Conservation (phyloP, 2,888 invertebrate species). For the Pheosia gnoma region DNA sequence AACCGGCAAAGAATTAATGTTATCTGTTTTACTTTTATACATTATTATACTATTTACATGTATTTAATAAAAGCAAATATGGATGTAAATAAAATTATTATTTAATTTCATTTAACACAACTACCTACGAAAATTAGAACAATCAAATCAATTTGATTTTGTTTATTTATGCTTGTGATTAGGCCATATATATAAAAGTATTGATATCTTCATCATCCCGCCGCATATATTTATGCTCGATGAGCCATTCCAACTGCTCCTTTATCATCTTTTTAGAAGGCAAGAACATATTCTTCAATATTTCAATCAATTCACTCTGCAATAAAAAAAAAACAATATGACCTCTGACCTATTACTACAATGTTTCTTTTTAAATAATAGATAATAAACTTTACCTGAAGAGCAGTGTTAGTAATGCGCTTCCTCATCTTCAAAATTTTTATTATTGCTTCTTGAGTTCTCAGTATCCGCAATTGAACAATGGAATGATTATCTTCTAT, state of each 20-base stretch:
- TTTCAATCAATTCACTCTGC: conserved; percentile 97
- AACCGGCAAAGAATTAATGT: conserved; percentile 87
- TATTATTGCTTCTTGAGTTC: conserved; percentile 98
- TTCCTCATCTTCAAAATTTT: conserved; percentile 99
- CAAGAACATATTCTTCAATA: conserved; percentile 99
- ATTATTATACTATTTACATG: conserved; percentile 37
- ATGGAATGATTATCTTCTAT: conserved; percentile 99
- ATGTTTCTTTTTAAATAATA: too few relatives aligned
- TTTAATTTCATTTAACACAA: conserved; percentile 39
- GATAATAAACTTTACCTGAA: conserved; percentile 85
- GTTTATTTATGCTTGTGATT: conserved; percentile 59
- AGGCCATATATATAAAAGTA: conserved; percentile 99
- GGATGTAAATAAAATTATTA: conserved; percentile 40
- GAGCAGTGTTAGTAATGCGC: conserved; percentile 94
- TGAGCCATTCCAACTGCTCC: conserved; percentile 99
- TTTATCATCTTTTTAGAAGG: conserved; percentile 99
- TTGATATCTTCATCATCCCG: conserved; percentile 99
- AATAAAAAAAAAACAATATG: conserved; percentile 35
- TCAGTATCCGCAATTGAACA: conserved; percentile 96
- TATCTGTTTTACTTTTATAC: conserved; percentile 69
- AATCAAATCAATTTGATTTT: conserved; percentile 16
- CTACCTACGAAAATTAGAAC: conserved; percentile 29
- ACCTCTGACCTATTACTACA: too few relatives aligned
- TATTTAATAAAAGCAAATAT: conserved; percentile 46
- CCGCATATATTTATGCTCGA: conserved; percentile 99